phyloP scores from a whole-genome alignment of 2,888 invertebrate genomes.

The Chydorus sphaericus region DNA sequence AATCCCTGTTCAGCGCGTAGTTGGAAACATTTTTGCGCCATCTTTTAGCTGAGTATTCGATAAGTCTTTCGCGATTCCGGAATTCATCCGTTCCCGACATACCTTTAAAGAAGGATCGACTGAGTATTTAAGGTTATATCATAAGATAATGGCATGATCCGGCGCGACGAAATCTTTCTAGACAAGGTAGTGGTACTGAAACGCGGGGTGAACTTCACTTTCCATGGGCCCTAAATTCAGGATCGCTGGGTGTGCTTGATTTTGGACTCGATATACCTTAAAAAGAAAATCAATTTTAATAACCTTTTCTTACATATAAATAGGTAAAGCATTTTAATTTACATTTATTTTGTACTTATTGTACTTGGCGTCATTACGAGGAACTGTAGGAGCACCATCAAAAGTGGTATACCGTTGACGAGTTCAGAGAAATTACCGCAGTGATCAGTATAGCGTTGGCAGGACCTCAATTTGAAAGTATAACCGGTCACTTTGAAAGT shows the following conservation, averaged over 20 bases:
- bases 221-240: constrained; percentile 14
- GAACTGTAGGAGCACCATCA: constrained; percentile 41
- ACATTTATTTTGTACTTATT: too few relatives aligned
- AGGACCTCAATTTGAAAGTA: constrained; percentile 55
- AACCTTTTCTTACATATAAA: not conserved
- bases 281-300: not conserved
- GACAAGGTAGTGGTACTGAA: constrained; percentile 82
- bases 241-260: constrained; percentile 14
- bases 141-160: constrained; percentile 59
- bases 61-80: constrained; percentile 80
- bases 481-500: too few relatives aligned
- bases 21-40: constrained; percentile 98
- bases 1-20: too few relatives aligned
- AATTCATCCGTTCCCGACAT: not conserved
- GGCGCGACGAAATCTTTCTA: constrained; percentile 96
- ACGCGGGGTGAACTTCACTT: constrained; percentile 42
- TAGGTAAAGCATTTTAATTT: too few relatives aligned
- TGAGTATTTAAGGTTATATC: too few relatives aligned
- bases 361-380: not conserved
- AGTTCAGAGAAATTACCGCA: constrained; percentile 53
- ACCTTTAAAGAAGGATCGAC: too few relatives aligned
- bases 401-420: constrained; percentile 63
- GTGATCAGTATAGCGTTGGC: constrained; percentile 66
- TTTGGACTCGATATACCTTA: constrained; percentile 1
- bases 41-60: constrained; percentile 87